Percentiles rank a stretch among this genome's conserved stretches.
Conservation (phyloP, 2,888 invertebrate species). For the Dolichopus griseipennis region DNA sequence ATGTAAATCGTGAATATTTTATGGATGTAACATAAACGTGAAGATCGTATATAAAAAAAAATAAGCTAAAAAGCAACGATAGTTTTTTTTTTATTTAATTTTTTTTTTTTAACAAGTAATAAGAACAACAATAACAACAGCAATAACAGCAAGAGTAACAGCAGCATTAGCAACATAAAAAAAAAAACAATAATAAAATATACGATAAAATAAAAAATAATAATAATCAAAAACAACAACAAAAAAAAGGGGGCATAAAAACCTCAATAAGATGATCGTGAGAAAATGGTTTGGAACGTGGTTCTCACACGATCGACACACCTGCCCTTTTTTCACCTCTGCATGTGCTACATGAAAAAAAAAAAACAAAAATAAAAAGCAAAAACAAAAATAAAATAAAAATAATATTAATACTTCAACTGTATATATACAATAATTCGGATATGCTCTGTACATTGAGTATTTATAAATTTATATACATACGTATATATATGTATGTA, state of each 20-base stretch:
- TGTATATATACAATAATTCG: not conserved
- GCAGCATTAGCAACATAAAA: no score
- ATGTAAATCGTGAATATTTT: constrained; percentile 4
- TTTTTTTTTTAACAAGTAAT: not conserved
- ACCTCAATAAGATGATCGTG: constrained; percentile 38
- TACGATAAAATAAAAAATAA: no score
- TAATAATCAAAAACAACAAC: not conserved
- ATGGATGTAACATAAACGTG: constrained; percentile 4
- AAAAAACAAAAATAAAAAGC: no score
- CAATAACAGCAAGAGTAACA: not conserved
- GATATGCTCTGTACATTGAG: not conserved
- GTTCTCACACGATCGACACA: constrained; percentile 46
- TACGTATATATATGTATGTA: not conserved
- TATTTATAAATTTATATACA: not conserved
- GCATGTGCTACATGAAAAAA: not conserved
- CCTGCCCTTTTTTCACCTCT: constrained; percentile 39
- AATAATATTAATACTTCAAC: no score
- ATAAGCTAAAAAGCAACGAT: not conserved
- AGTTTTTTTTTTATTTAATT: not conserved
- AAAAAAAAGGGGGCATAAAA: not conserved
- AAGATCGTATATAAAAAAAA: not conserved
- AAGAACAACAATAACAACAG: not conserved
- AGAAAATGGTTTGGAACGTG: constrained; percentile 46
- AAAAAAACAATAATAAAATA: no score
- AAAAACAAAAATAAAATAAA: no score